Conservation (phyloP, 1,140 invertebrate species). For the Acromyrmex echinatior region DNA sequence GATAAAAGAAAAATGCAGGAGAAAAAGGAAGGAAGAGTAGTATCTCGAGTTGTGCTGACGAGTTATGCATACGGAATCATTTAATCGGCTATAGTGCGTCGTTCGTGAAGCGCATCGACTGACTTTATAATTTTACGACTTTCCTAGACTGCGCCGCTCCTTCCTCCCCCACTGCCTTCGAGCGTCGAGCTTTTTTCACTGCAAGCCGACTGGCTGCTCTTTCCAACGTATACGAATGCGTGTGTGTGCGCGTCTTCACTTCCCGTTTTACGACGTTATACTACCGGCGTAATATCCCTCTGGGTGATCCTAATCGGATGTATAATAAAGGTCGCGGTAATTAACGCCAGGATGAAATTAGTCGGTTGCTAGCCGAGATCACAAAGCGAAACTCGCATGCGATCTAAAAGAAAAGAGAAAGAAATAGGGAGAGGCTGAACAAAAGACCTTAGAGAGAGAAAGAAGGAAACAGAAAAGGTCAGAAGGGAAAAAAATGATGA, state of each 20-base stretch:
- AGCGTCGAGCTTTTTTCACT: constrained; percentile 10
- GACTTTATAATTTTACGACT: constrained; percentile 83
- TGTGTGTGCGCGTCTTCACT: constrained; percentile 27
- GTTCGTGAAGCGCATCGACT: constrained; percentile 70
- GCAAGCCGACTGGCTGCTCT: neutral
- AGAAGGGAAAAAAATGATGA: neutral
- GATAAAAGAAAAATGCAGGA: constrained; percentile 2
- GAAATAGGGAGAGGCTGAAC: neutral
- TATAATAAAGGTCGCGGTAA: constrained; percentile 83
- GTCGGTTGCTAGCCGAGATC: constrained; percentile 46
- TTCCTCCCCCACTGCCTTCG: constrained; percentile 15
- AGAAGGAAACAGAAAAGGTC: constrained; percentile 9
- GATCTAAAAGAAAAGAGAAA: neutral
- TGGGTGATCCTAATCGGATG: constrained; percentile 80
- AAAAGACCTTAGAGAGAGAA: neutral
- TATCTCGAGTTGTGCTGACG: constrained; percentile 59
- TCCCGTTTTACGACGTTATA: constrained; percentile 78
- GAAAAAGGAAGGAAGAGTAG: constrained; percentile 49
- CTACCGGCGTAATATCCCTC: constrained; percentile 73
- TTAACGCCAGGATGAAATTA: constrained; percentile 82
- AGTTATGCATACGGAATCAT: constrained; percentile 79
- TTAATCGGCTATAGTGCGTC: constrained; percentile 78
- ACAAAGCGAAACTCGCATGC: neutral
- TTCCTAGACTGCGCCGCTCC: constrained; percentile 67
- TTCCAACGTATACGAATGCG: neutral